Base-by-base conservation (phyloP, 2,888 invertebrate genomes). In the Podotricha telesiphe region DNA sequence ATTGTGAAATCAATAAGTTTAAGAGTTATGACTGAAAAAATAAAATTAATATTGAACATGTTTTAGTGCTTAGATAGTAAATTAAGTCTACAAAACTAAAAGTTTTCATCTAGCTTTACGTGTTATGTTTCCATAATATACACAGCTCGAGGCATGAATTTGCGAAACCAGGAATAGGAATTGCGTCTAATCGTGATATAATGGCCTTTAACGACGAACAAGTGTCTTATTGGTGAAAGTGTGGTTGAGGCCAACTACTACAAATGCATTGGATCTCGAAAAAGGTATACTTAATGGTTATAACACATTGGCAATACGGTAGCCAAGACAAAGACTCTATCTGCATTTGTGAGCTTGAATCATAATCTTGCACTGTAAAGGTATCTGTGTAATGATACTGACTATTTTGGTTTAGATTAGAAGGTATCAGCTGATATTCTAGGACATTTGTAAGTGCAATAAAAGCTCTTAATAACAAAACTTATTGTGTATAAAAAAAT, bases 141-240 rank as follows among this genome's bases (percentile, higher is more conserved):
- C 73, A 75, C 73, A 63, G 72, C 71, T 73, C 59, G 65, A 69
- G 58, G 68, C 67, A 61, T 68, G 67, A 69, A 70, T 78, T 83
- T 83, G 76, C 79, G 80, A 81, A 82, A 83, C 81, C 73, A 79
- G 81, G 81, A 82, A 81, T 77, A 79, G 80, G 78, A 80, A 79
- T 75, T 79, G 77, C 77, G 75, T 72, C 74, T 72, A 76, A 77
- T 74, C 73, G 80, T 84, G 84, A 84, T 83, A 83, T 84, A 86
- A 86, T 80, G 74, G 79, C 80, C 77, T 83, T 82, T 81, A 81
- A 79, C 79, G 79, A 82, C 77, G 75, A 78, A 81, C 82, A 83
- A 84, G 83, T 80, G 85, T 82, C 75, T 75, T 66, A 72, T 66
- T 73, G 82, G 84, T 83, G 86, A 88, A 88, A 87, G 86, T 83